phyloP scores from a whole-genome alignment of 2,888 invertebrate genomes.

The Strigamia transsilvanica region DNA sequence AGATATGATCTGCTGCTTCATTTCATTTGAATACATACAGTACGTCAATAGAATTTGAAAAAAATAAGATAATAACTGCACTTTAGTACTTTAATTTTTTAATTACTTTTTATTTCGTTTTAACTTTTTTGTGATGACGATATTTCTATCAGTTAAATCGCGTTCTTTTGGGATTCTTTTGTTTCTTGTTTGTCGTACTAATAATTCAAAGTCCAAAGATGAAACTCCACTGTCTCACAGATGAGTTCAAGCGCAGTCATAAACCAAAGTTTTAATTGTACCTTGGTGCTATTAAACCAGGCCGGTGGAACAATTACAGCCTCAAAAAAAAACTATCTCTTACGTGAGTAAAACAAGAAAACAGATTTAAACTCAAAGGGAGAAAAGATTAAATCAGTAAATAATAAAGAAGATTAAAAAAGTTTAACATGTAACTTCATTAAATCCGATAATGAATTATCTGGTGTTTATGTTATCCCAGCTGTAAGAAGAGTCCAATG shows the following conservation, averaged over 20 bases:
- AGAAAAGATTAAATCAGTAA: conserved; percentile 18
- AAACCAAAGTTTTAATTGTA: not conserved
- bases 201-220: conserved; percentile 20
- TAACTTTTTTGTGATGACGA: not conserved
- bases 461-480: conserved; percentile 28
- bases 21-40: no score
- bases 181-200: conserved; percentile 22
- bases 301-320: no score
- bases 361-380: not conserved
- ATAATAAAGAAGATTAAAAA: not conserved
- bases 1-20: no score
- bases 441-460: conserved; percentile 17
- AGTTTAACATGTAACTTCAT: not conserved
- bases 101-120: not conserved
- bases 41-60: no score
- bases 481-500: not conserved
- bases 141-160: conserved; percentile 27
- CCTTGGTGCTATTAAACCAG: not conserved
- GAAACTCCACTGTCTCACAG: conserved; percentile 13
- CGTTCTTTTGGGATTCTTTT: conserved; percentile 14
- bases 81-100: not conserved
- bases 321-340: no score
- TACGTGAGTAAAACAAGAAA: not conserved
- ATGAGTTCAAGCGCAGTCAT: not conserved
- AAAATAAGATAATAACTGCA: not conserved